phyloP scores from a whole-genome alignment of 2,888 invertebrate genomes.

The Epistrophella euchroma region DNA sequence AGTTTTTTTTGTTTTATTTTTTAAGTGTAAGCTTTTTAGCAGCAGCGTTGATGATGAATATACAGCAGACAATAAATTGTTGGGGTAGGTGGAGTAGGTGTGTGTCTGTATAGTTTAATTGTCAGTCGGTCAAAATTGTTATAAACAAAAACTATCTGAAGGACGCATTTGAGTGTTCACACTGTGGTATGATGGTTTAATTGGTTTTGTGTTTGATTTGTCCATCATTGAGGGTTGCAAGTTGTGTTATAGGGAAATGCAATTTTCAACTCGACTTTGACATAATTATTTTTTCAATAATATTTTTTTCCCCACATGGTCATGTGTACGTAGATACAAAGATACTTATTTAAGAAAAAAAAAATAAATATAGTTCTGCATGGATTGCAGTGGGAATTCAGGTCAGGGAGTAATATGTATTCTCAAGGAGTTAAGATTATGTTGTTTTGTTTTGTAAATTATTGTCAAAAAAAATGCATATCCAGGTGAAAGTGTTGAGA shows the following conservation, averaged over 20 bases:
- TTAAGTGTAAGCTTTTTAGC: slow-evolving; percentile 15
- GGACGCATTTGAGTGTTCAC: slow-evolving; percentile 48
- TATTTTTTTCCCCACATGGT: slow-evolving; percentile 8
- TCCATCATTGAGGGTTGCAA: slow-evolving; percentile 69
- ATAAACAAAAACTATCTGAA: slow-evolving; percentile 41
- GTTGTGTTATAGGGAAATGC: slow-evolving; percentile 69
- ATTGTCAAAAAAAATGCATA: slow-evolving; percentile 1
- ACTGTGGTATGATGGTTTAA: slow-evolving; percentile 34
- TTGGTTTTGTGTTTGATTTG: slow-evolving; percentile 45
- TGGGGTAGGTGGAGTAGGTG: slow-evolving; percentile 67
- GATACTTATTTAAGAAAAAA: neutral
- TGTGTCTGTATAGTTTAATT: slow-evolving; percentile 11
- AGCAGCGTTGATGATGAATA: neutral
- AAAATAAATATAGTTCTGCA: slow-evolving; percentile 5
- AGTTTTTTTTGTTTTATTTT: slow-evolving; percentile 10
- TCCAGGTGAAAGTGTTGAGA: slow-evolving; percentile 44
- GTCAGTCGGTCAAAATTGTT: slow-evolving; percentile 52
- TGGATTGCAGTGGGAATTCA: slow-evolving; percentile 21
- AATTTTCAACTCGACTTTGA: slow-evolving; percentile 70
- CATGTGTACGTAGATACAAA: neutral
- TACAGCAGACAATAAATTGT: neutral
- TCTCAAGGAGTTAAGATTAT: slow-evolving; percentile 8
- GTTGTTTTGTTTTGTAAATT: neutral
- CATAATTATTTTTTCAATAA: slow-evolving; percentile 41
- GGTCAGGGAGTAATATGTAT: slow-evolving; percentile 34